Evolutionary conservation across 2,113 vertebrate species (phyloP).

Genomic region (Aramus guarauna): DNA sequence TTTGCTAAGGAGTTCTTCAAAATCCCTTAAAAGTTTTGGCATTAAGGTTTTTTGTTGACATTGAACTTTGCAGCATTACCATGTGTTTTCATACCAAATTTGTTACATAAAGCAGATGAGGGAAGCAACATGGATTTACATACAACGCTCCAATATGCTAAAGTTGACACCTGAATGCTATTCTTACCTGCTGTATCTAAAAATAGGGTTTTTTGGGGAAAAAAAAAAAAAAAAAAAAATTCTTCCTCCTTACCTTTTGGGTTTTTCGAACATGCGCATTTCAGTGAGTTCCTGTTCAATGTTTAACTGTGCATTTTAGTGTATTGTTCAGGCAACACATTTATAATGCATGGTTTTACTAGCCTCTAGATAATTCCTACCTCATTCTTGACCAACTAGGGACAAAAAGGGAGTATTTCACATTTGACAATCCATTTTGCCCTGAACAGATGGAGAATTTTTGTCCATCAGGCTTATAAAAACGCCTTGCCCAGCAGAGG

Average conservation of each 20-base stretch:
- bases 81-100: background rate
- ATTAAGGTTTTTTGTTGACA: background rate
- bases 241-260: background rate
- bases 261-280: rapidly evolving
- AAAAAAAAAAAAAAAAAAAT: too few relatives aligned
- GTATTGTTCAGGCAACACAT: background rate
- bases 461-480: background rate
- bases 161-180: background rate
- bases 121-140: background rate
- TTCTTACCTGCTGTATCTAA: background rate
- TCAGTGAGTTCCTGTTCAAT: background rate
- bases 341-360: background rate
- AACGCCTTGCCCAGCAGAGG: background rate
- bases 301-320: background rate
- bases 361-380: background rate
- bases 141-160: background rate
- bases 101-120: background rate
- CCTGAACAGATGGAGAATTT: background rate
- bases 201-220: background rate
- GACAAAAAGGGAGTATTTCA: background rate
- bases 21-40: background rate
- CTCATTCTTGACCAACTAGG: background rate
- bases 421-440: background rate
- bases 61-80: background rate
- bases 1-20: background rate